Conservation (phyloP, 2,797 vertebrate genomes). For the Australoheros facetus region DNA sequence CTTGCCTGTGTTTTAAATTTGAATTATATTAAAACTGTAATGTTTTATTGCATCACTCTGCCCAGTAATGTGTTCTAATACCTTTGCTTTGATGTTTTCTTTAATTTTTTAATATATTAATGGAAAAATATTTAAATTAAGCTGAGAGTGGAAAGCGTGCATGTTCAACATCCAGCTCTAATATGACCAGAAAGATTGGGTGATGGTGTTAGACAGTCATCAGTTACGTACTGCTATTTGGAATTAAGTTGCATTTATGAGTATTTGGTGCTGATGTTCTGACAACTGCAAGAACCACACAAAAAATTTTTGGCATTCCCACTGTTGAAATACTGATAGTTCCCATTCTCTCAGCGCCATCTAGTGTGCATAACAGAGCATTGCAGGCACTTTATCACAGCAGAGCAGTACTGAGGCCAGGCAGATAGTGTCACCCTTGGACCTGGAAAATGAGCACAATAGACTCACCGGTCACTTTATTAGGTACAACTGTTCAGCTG, state of each 20-base stretch:
- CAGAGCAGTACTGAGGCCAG: conserved; percentile 54
- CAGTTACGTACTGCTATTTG: not conserved
- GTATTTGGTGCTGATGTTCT: not conserved
- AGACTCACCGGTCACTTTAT: not conserved
- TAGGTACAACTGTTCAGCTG: too few species aligned
- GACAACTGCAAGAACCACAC: not conserved
- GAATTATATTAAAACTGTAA: conserved; percentile 19
- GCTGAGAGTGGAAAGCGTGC: not conserved
- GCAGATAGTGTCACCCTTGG: conserved; percentile 63
- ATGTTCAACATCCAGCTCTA: not conserved
- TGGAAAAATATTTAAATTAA: not conserved
- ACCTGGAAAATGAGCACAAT: conserved; percentile 11
- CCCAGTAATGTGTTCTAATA: conserved; percentile 4
- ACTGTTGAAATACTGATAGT: not conserved
- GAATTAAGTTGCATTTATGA: not conserved
- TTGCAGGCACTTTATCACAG: conserved; percentile 26
- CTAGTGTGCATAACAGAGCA: conserved; percentile 39
- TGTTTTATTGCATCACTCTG: not conserved
- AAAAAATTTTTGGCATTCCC: not conserved
- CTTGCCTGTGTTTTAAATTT: conserved; percentile 22
- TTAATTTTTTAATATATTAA: not conserved
- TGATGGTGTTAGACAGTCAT: not conserved
- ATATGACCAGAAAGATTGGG: not conserved
- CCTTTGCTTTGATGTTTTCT: not conserved
- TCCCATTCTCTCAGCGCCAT: conserved; percentile 51